phyloP scores from a whole-genome alignment of 2,797 vertebrate genomes.

The Notolepis coatsorum region DNA sequence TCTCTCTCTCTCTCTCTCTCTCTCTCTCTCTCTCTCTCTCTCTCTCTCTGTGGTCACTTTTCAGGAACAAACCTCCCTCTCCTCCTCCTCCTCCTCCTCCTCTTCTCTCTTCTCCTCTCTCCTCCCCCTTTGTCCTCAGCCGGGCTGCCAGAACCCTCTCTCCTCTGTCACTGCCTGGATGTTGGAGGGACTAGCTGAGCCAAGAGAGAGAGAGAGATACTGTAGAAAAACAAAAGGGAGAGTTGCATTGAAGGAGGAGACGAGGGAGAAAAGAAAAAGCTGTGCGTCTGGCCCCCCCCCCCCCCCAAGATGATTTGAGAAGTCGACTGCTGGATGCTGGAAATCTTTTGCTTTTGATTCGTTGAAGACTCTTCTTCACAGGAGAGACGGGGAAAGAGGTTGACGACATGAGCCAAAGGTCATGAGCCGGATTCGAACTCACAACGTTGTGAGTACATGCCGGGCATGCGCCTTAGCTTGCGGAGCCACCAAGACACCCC shows the following conservation, averaged over 20 bases:
- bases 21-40: background rate
- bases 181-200: background rate
- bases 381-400: too few relatives aligned
- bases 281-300: background rate
- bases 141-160: background rate
- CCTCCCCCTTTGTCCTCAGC: background rate
- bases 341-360: too few relatives aligned
- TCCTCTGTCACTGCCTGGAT: slow-evolving; percentile 6
- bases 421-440: too few relatives aligned
- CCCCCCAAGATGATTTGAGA: too few relatives aligned
- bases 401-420: too few relatives aligned
- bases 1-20: background rate
- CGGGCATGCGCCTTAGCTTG: too few relatives aligned
- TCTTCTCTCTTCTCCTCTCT: too few relatives aligned
- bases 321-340: too few relatives aligned
- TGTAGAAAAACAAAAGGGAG: background rate
- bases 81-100: background rate
- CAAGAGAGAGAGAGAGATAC: too few relatives aligned
- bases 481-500: too few relatives aligned
- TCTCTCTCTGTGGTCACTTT: background rate
- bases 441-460: too few relatives aligned
- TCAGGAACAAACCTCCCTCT: slow-evolving; percentile 5
- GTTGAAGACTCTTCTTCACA: too few relatives aligned
- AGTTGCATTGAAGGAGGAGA: background rate
- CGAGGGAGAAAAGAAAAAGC: background rate